phyloP scores from a whole-genome alignment of 2,888 invertebrate species.

The Eutolmus rufibarbis region DNA sequence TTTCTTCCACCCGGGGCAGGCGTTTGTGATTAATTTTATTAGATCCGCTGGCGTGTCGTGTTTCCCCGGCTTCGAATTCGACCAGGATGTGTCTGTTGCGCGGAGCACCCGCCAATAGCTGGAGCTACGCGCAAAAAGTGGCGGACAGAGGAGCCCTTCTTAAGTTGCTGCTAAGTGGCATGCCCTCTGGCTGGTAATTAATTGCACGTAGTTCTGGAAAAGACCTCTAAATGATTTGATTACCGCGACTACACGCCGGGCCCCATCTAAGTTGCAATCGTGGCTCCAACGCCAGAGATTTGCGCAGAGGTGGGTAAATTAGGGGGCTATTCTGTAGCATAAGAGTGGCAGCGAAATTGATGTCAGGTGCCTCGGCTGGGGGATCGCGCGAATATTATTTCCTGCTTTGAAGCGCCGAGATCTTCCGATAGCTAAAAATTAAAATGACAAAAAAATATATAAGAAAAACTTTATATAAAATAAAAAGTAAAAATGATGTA shows the following conservation, averaged over 20 bases:
- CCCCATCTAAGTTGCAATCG: not conserved
- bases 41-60: conserved; percentile 3
- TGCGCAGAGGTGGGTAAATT: not conserved
- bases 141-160: not conserved
- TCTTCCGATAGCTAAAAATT: not conserved
- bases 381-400: not conserved
- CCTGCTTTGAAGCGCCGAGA: not conserved
- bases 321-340: not conserved
- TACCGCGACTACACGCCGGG: not conserved
- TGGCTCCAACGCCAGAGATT: not conserved
- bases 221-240: conserved; percentile 39
- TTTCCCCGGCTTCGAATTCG: not conserved
- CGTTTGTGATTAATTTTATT: conserved; percentile 35
- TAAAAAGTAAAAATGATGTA: not conserved
- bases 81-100: not conserved
- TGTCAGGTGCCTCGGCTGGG: not conserved
- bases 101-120: not conserved
- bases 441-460: not conserved
- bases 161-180: conserved; percentile 1
- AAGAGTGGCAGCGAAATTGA: not conserved
- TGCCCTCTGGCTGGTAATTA: conserved; percentile 13
- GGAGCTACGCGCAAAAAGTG: not conserved
- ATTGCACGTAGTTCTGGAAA: conserved; percentile 34
- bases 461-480: not conserved
- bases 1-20: not conserved